phyloP scores from a whole-genome alignment of 1,140 invertebrate species.

The Polypedilum pembai region DNA sequence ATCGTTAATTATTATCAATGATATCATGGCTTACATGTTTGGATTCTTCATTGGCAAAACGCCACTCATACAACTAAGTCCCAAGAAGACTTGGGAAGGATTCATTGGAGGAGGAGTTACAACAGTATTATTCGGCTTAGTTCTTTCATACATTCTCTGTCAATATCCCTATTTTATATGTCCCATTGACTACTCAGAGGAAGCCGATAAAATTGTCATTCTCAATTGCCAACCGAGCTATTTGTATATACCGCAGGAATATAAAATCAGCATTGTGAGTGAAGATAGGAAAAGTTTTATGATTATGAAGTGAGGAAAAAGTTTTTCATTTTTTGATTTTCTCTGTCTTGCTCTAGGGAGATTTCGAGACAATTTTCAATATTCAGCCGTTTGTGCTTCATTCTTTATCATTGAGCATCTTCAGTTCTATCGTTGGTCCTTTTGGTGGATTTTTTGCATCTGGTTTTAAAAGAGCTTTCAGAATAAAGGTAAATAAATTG shows the following conservation, averaged over 20 bases:
- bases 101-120: constrained; percentile 86
- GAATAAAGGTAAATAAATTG: constrained; percentile 60
- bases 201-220: constrained; percentile 59
- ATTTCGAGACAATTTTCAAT: constrained; percentile 49
- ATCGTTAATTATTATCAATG: constrained; percentile 90
- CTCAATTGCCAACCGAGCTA: constrained; percentile 71
- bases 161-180: constrained; percentile 81
- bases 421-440: constrained; percentile 82
- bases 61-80: constrained; percentile 84
- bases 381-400: constrained; percentile 79
- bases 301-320: constrained; percentile 28
- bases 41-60: constrained; percentile 91
- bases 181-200: constrained; percentile 68
- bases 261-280: constrained; percentile 46
- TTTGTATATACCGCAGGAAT: constrained; percentile 65
- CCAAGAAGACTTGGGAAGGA: constrained; percentile 88
- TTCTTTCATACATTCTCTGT: constrained; percentile 71
- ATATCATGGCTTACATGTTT: constrained; percentile 92
- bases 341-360: constrained; percentile 49
- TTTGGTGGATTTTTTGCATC: constrained; percentile 90
- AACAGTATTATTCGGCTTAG: constrained; percentile 72
- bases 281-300: constrained; percentile 1
- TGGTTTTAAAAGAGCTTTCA: constrained; percentile 88
- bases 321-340: constrained; percentile 31
- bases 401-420: constrained; percentile 72